A percentile compares a stretch with the other conserved stretches of the same genome.
phyloP scores from a whole-genome alignment of 2,113 vertebrate genomes.

The Xerus inauris region DNA sequence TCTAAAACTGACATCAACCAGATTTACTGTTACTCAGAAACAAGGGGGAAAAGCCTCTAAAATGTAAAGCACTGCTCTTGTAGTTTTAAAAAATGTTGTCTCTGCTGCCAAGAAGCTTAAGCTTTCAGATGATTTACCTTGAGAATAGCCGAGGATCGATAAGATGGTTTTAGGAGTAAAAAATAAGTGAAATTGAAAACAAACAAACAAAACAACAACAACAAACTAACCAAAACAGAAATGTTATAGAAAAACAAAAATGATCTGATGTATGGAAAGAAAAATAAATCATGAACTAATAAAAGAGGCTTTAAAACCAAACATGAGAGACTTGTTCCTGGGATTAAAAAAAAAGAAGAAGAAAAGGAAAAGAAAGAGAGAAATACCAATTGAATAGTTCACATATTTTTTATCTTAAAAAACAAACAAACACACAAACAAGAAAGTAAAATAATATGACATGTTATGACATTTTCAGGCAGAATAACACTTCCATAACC shows the following conservation, averaged over 20 bases:
- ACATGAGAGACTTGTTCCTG: not conserved
- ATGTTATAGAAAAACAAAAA: not conserved
- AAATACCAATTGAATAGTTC: not conserved
- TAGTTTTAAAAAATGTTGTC: slow-evolving; percentile 47
- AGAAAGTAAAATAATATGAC: not conserved
- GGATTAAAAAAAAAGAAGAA: not conserved
- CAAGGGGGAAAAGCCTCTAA: not conserved
- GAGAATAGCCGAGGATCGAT: slow-evolving; percentile 39
- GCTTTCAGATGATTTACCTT: slow-evolving; percentile 54
- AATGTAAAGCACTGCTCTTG: slow-evolving; percentile 63
- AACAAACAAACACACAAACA: not conserved
- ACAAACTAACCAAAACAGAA: not conserved
- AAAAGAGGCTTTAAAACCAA: not conserved
- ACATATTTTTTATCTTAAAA: not conserved
- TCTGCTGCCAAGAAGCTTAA: slow-evolving; percentile 48
- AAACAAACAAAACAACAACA: not conserved
- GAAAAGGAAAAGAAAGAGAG: not conserved
- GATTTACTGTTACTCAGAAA: slow-evolving; percentile 52
- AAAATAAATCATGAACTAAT: not conserved
- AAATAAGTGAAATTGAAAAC: not conserved
- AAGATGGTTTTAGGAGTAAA: not conserved
- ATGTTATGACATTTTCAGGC: not conserved
- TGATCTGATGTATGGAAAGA: not conserved
- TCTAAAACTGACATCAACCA: slow-evolving; percentile 18
- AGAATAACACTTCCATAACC: not conserved